Conservation (phyloP, 2,888 invertebrate genomes). For the Heliconius ismenius region DNA sequence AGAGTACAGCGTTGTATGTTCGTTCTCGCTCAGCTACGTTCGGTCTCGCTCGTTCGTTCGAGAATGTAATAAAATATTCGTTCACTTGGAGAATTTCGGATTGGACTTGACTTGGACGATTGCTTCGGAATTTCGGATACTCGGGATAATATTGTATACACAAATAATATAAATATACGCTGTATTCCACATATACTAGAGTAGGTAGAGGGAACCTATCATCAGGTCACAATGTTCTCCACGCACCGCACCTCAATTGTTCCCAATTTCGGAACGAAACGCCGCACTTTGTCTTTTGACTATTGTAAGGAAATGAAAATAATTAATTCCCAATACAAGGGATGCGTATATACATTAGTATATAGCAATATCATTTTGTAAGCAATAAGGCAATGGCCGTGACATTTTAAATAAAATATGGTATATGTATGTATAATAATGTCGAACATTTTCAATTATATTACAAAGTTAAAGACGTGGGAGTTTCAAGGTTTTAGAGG, state of each 20-base stretch:
- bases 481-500: slow-evolving; percentile 5
- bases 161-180: not conserved
- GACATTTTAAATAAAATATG: slow-evolving; percentile 11
- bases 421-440: not conserved
- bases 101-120: not conserved
- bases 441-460: slow-evolving; percentile 6
- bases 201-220: not conserved
- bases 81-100: not conserved
- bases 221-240: too few species aligned
- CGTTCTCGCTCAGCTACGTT: slow-evolving; percentile 50
- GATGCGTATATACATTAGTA: not conserved
- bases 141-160: not conserved
- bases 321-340: not conserved
- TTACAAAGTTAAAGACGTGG: not conserved
- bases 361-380: slow-evolving; percentile 1
- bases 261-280: not conserved
- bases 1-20: slow-evolving; percentile 24
- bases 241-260: too few species aligned
- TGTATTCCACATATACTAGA: not conserved
- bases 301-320: not conserved
- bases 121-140: slow-evolving; percentile 1
- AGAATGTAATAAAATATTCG: slow-evolving; percentile 11
- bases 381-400: not conserved
- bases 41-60: slow-evolving; percentile 49
- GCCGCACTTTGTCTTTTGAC: not conserved